Conservation (phyloP, 2,113 vertebrate genomes). For the Pyrgilauda ruficollis region DNA sequence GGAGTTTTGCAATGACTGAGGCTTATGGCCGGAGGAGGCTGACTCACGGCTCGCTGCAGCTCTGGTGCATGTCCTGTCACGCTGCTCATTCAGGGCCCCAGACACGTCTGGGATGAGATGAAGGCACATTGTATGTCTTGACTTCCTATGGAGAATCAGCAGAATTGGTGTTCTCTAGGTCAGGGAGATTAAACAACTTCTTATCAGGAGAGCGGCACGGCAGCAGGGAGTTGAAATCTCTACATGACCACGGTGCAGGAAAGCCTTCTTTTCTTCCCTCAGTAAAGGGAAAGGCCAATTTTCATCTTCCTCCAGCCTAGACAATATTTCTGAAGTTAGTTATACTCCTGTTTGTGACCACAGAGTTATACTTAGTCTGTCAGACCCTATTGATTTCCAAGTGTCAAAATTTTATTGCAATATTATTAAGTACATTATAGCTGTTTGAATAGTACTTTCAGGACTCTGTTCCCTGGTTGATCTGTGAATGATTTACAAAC, state of each 20-base stretch:
- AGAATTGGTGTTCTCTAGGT: neutral
- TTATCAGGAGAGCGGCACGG: accelerated
- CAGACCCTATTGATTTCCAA: slow-evolving; percentile 42
- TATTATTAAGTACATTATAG: neutral
- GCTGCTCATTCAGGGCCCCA: neutral
- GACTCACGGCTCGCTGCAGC: neutral
- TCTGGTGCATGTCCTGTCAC: neutral
- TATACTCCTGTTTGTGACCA: neutral
- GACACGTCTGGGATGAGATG: neutral
- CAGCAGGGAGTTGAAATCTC: neutral
- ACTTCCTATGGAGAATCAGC: neutral
- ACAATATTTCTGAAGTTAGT: slow-evolving; percentile 23
- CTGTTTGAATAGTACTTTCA: neutral
- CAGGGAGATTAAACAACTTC: neutral
- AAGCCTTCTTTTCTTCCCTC: neutral
- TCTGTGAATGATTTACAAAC: slow-evolving; percentile 56
- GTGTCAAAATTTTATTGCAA: neutral
- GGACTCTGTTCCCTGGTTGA: neutral
- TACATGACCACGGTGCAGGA: neutral
- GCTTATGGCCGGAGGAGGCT: neutral
- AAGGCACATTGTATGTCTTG: neutral
- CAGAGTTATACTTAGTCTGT: slow-evolving; percentile 30
- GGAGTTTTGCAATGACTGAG: neutral
- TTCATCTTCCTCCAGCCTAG: neutral
- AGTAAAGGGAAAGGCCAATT: neutral